Percentiles rank a stretch among this genome's conserved stretches.
phyloP scores from a whole-genome alignment of 1,140 invertebrate genomes.

The Zaprionus inermis region DNA sequence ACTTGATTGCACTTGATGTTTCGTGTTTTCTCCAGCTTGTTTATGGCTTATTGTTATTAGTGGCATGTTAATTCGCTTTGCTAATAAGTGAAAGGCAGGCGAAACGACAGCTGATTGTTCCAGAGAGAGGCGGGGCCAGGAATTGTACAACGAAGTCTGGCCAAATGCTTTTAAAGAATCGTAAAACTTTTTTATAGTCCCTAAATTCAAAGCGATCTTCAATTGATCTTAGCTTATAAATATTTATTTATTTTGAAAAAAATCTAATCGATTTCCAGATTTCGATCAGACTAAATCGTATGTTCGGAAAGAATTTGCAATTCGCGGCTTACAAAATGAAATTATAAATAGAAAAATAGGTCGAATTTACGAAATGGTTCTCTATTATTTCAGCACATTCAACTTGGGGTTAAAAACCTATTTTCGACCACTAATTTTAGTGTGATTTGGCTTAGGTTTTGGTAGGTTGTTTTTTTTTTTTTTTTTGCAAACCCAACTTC shows the following conservation, averaged over 20 bases:
- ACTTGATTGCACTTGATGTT: conserved; percentile 56
- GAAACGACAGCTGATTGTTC: conserved; percentile 28
- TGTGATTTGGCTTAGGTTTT: conserved; percentile 29
- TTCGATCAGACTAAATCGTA: neutral
- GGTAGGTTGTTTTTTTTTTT: conserved; percentile 35
- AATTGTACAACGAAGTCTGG: conserved; percentile 33
- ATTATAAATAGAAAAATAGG: neutral
- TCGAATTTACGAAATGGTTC: conserved; percentile 24
- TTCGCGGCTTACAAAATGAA: neutral
- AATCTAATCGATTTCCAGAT: neutral
- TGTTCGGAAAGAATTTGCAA: neutral
- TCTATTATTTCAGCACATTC: conserved; percentile 38
- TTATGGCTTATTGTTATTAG: conserved; percentile 52
- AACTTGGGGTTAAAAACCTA: conserved; percentile 17
- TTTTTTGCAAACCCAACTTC: conserved; percentile 66
- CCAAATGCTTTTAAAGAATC: conserved; percentile 1
- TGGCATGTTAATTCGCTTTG: conserved; percentile 75
- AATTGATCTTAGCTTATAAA: neutral
- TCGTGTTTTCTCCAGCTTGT: conserved; percentile 46
- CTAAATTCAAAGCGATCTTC: neutral
- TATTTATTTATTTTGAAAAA: neutral
- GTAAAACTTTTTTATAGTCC: conserved; percentile 21
- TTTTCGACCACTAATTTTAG: conserved; percentile 34
- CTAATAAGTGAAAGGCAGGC: conserved; percentile 76
- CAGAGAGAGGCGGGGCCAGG: neutral